These are phyloP conservation scores for Stegastes partitus DNA, from an alignment of 2,113 vertebrate species.

Conservation along the genomic window DNA sequence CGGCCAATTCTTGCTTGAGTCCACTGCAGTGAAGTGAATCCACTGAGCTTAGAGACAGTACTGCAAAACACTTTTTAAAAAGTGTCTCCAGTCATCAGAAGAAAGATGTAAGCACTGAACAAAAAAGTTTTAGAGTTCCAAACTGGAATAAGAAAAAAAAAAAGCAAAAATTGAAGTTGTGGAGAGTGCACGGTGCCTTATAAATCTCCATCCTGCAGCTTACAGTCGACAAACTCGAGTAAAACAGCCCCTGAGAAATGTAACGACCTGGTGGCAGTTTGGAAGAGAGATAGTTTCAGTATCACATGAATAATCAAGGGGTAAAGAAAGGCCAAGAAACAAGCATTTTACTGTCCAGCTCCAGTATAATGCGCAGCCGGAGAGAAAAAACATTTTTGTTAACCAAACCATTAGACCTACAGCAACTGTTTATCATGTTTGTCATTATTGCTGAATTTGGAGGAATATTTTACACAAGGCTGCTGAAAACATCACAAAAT, in stretches of 20 bases:
- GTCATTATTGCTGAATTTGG: slow-evolving; percentile 50
- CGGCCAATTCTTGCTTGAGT: slow-evolving; percentile 33
- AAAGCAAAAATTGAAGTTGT: not conserved
- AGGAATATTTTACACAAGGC: slow-evolving; percentile 46
- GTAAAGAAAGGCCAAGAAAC: not conserved
- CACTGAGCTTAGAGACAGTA: slow-evolving; percentile 15
- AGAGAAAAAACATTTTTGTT: slow-evolving; percentile 21
- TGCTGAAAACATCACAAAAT: slow-evolving; percentile 60
- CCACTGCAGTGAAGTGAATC: slow-evolving; percentile 41
- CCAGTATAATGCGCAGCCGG: slow-evolving; percentile 2
- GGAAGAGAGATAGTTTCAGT: slow-evolving; percentile 15
- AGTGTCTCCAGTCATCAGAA: slow-evolving; percentile 30
- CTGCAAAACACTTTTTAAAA: slow-evolving; percentile 30
- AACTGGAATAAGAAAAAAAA: slow-evolving; percentile 11
- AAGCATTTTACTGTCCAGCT: slow-evolving; percentile 27
- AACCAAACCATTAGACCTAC: slow-evolving; percentile 27
- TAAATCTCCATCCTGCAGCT: slow-evolving; percentile 10
- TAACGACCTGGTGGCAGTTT: not conserved
- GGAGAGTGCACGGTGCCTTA: not conserved
- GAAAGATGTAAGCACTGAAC: not conserved
- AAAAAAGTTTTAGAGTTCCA: slow-evolving; percentile 9
- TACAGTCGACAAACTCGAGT: slow-evolving; percentile 16
- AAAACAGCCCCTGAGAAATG: slow-evolving; percentile 32
- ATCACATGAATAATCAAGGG: slow-evolving; percentile 8
- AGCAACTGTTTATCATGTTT: slow-evolving; percentile 47